phyloP scores from a whole-genome alignment of 1,140 invertebrate genomes.

The Mizuhopecten yessoensis region DNA sequence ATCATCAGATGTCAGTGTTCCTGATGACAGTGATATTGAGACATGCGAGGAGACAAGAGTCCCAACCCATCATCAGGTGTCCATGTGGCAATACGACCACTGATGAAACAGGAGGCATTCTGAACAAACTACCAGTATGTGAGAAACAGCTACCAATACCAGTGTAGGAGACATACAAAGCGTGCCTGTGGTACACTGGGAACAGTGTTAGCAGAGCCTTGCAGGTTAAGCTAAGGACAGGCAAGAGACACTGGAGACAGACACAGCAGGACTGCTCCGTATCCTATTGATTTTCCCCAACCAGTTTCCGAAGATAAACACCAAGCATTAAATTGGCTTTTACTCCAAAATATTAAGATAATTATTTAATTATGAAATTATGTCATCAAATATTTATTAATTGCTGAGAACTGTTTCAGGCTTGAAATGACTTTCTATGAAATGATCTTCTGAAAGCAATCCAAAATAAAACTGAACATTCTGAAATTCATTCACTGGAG shows the following conservation, averaged over 20 bases:
- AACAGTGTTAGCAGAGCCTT: background rate
- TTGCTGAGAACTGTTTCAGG: background rate
- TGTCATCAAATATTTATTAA: background rate
- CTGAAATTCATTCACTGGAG: background rate
- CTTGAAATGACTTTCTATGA: background rate
- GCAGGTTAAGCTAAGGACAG: background rate
- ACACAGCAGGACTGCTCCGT: background rate
- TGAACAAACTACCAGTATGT: no score
- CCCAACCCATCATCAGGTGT: no score
- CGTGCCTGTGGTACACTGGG: background rate
- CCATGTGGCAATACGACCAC: no score
- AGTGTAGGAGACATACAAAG: no score
- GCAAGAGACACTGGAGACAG: constrained; percentile 5
- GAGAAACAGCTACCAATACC: no score
- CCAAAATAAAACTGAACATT: no score
- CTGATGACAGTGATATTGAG: no score
- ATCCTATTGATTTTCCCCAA: constrained; percentile 21
- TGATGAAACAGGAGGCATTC: no score
- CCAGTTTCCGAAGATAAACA: constrained; percentile 6
- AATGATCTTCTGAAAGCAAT: no score
- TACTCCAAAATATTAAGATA: constrained; percentile 13
- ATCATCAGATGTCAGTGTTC: no score
- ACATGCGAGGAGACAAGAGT: no score
- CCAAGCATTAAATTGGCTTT: constrained; percentile 1
- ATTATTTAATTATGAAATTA: constrained; percentile 3